Conservation (phyloP, 2,113 vertebrate genomes). For the Oplegnathus fasciatus region DNA sequence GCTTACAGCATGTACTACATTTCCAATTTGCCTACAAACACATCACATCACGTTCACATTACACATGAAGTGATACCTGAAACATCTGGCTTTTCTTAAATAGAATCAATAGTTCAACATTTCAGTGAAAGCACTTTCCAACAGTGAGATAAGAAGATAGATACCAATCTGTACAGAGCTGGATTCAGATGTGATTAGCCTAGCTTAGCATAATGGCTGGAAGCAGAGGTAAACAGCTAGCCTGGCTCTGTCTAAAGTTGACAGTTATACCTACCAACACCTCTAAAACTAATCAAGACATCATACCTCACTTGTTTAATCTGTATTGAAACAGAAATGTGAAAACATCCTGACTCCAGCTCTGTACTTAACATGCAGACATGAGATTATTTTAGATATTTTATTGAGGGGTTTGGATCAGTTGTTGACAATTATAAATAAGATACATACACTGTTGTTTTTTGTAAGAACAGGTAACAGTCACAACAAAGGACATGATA, state of each 20-base stretch:
- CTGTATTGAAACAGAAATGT: not conserved
- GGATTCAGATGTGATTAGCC: no score
- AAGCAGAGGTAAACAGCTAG: not conserved
- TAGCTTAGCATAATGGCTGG: no score
- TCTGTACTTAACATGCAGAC: no score
- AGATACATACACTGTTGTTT: no score
- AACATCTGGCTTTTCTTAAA: not conserved
- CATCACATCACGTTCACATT: not conserved
- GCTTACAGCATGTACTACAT: not conserved
- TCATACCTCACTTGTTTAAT: not conserved
- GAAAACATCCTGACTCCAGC: not conserved
- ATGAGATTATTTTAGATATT: no score
- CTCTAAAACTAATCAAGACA: not conserved
- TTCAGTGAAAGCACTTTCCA: not conserved
- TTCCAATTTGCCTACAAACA: not conserved
- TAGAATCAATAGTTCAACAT: not conserved
- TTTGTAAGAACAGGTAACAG: no score
- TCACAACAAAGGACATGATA: no score
- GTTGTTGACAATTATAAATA: no score
- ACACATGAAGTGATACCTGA: not conserved
- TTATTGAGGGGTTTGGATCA: no score
- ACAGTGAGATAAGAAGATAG: not conserved
- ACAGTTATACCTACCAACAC: not conserved
- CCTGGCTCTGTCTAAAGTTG: no score
- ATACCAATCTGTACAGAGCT: not conserved